These are phyloP conservation scores for Oxytorus armatus DNA, from an alignment of 2,888 invertebrate species.

Conservation along the genomic window DNA sequence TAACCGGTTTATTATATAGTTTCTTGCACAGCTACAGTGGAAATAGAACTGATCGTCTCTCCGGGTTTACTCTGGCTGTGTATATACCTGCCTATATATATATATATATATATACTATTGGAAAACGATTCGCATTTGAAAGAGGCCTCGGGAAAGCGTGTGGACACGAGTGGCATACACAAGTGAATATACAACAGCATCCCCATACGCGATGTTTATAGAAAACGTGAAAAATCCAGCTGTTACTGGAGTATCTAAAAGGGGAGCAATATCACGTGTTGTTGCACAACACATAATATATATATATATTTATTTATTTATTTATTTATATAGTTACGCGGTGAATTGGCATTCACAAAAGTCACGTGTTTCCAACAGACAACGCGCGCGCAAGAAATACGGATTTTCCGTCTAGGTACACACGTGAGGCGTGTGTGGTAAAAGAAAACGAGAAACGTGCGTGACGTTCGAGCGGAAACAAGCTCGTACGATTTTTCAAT, in stretches of 20 bases:
- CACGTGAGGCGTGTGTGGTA: neutral
- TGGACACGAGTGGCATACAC: constrained; percentile 13
- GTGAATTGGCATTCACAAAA: constrained; percentile 29
- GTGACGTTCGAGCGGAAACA: too few relatives aligned
- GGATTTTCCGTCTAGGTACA: constrained; percentile 25
- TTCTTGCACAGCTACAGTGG: too few relatives aligned
- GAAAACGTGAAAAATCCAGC: constrained; percentile 33
- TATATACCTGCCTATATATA: neutral
- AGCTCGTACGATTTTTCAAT: too few relatives aligned
- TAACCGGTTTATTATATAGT: too few relatives aligned
- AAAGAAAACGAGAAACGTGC: constrained; percentile 12
- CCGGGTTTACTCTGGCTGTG: neutral
- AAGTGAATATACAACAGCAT: neutral
- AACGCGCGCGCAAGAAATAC: constrained; percentile 45
- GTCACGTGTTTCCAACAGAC: constrained; percentile 34
- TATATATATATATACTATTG: constrained; percentile 27
- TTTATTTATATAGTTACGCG: constrained; percentile 10
- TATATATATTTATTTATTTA: neutral
- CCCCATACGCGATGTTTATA: neutral
- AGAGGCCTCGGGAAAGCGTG: constrained; percentile 12
- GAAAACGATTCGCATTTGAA: constrained; percentile 56
- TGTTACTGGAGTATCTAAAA: constrained; percentile 23
- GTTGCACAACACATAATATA: neutral
- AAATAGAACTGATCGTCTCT: constrained; percentile 31
- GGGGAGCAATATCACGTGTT: constrained; percentile 26